These are phyloP conservation scores for Onychomys arenicola DNA, from an alignment of 2,797 vertebrate genomes.

Conservation along the genomic window DNA sequence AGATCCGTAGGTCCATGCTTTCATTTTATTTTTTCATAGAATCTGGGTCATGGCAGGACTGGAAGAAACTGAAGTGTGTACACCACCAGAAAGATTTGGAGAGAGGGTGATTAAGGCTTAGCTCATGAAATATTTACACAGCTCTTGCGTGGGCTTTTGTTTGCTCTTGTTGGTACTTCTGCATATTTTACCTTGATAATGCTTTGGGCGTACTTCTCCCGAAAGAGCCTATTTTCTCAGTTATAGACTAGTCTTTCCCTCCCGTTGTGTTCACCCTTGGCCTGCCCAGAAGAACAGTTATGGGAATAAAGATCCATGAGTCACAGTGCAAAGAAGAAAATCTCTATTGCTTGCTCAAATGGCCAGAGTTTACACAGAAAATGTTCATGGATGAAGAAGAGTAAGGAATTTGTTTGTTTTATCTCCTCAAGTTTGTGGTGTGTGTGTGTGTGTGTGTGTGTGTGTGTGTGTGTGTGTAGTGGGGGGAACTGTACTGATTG, in stretches of 20 bases:
- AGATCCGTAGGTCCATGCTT: constrained; percentile 24
- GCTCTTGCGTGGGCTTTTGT: constrained; percentile 76
- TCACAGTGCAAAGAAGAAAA: constrained; percentile 58
- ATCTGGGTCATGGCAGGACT: constrained; percentile 70
- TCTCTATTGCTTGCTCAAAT: constrained; percentile 37
- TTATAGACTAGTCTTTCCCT: constrained; percentile 69
- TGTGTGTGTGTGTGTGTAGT: background rate
- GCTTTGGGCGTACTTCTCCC: constrained; percentile 50
- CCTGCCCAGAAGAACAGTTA: constrained; percentile 49
- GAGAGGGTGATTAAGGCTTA: constrained; percentile 74
- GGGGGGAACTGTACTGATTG: background rate
- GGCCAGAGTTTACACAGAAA: constrained; percentile 16
- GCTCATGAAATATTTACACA: constrained; percentile 79
- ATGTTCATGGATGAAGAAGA: constrained; percentile 34
- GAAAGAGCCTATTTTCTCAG: constrained; percentile 68
- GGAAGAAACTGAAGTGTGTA: constrained; percentile 74
- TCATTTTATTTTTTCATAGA: constrained; percentile 57
- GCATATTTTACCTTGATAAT: constrained; percentile 75
- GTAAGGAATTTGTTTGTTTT: background rate
- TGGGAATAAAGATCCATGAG: constrained; percentile 57
- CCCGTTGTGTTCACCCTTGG: constrained; percentile 41
- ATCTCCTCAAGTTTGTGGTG: background rate
- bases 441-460: background rate
- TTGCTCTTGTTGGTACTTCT: constrained; percentile 68
- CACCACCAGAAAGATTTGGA: constrained; percentile 62